Evolutionary conservation across 2,797 vertebrate genomes (phyloP).

Genomic region (Perodicticus potto): DNA sequence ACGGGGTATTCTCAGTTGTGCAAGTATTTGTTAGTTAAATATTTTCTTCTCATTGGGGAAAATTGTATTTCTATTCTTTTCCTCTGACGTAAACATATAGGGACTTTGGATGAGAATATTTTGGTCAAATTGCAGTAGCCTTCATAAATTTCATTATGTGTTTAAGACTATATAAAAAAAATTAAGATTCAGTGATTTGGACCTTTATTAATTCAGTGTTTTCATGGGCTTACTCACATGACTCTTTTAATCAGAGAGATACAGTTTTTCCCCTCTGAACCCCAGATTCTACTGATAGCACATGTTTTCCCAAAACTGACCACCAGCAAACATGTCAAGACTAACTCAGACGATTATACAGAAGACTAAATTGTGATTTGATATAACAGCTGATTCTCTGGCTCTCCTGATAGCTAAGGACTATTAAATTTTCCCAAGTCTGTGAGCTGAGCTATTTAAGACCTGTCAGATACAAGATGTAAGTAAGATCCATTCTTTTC

Average conservation of each 20-base stretch:
- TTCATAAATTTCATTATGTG: slow-evolving; percentile 19
- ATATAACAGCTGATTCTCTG: slow-evolving; percentile 77
- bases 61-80: not conserved
- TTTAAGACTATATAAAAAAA: slow-evolving; percentile 47
- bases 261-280: not conserved
- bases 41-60: slow-evolving; percentile 10
- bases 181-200: not conserved
- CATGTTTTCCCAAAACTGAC: slow-evolving; percentile 79
- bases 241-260: slow-evolving; percentile 31
- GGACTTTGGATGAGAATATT: slow-evolving; percentile 21
- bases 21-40: not conserved
- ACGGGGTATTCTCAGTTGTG: not conserved
- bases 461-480: slow-evolving; percentile 72
- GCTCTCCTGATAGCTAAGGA: slow-evolving; percentile 82
- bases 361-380: slow-evolving; percentile 78
- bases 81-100: not conserved
- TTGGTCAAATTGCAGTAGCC: not conserved
- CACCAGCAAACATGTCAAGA: slow-evolving; percentile 78
- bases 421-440: slow-evolving; percentile 76
- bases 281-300: slow-evolving; percentile 52
- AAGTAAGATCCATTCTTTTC: slow-evolving; percentile 36
- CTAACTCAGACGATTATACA: slow-evolving; percentile 65
- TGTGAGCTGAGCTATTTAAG: slow-evolving; percentile 46
- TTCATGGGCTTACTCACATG: not conserved
- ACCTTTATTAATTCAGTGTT: slow-evolving; percentile 30